Percentiles rank a stretch among this genome's conserved stretches.
Evolutionary conservation across 2,113 vertebrate species (phyloP).

Genomic region (Crotalus viridis): DNA sequence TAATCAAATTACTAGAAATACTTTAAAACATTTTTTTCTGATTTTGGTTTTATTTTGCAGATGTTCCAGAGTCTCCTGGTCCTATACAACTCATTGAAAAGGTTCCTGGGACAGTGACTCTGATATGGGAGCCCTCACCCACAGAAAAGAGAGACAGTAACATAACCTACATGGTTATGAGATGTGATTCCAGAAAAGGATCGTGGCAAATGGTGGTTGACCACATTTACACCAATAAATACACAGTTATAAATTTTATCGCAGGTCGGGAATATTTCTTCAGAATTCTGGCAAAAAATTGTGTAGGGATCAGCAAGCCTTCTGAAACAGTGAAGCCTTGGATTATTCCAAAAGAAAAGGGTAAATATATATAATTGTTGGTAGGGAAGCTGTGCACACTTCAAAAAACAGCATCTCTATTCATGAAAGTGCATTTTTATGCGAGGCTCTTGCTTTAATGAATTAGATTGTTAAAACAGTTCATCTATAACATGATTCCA

Average conservation of each 20-base stretch:
- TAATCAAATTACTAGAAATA: not conserved
- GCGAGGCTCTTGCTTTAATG: not conserved
- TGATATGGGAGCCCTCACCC: slow-evolving; percentile 82
- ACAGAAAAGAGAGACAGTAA: slow-evolving; percentile 79
- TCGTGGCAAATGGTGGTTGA: slow-evolving; percentile 78
- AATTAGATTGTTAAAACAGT: not conserved
- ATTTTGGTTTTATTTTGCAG: slow-evolving; percentile 62
- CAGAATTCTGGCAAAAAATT: slow-evolving; percentile 84
- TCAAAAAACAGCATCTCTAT: not conserved
- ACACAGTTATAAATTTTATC: slow-evolving; percentile 78
- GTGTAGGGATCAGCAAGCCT: slow-evolving; percentile 75
- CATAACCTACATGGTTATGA: slow-evolving; percentile 83
- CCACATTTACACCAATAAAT: slow-evolving; percentile 85
- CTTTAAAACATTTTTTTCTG: not conserved
- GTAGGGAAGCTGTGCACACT: not conserved
- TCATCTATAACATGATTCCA: not conserved
- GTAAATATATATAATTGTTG: slow-evolving; percentile 31
- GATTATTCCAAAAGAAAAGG: slow-evolving; percentile 61
- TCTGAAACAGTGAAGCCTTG: slow-evolving; percentile 79
- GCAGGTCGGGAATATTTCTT: slow-evolving; percentile 83
- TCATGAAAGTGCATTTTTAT: not conserved
- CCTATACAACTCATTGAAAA: slow-evolving; percentile 80
- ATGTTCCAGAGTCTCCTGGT: slow-evolving; percentile 82
- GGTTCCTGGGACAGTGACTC: slow-evolving; percentile 82
- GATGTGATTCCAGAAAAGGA: slow-evolving; percentile 75